Evolutionary conservation across 2,888 invertebrate genomes (phyloP).

Genomic region (Cerastis rubricosa): DNA sequence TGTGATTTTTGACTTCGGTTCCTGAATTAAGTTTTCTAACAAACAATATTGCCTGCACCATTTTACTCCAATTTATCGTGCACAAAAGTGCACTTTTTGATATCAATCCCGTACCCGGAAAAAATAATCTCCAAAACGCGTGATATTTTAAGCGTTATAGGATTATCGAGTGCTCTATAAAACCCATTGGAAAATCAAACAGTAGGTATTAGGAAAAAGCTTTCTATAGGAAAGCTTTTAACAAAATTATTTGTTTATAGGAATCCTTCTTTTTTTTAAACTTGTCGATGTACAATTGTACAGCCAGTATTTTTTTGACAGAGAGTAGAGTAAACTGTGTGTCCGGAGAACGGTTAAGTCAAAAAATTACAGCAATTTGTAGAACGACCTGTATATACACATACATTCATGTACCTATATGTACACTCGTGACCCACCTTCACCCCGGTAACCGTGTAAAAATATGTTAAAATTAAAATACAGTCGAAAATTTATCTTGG

Average conservation of each 20-base stretch:
- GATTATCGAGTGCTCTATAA: constrained; percentile 49
- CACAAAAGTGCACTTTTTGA: constrained; percentile 48
- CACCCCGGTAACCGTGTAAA: constrained; percentile 28
- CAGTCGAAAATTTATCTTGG: constrained; percentile 66
- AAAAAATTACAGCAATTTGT: constrained; percentile 29
- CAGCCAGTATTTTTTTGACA: constrained; percentile 20
- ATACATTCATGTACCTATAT: background rate
- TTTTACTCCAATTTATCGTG: constrained; percentile 21
- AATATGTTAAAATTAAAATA: constrained; percentile 56
- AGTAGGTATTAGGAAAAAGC: constrained; percentile 37
- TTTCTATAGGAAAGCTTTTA: constrained; percentile 51
- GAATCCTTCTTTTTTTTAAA: constrained; percentile 26
- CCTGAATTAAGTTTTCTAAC: constrained; percentile 5
- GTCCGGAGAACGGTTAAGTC: background rate
- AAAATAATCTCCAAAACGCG: constrained; percentile 47
- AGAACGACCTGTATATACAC: background rate
- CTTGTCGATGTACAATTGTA: constrained; percentile 21
- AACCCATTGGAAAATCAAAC: constrained; percentile 55
- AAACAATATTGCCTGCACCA: constrained; percentile 4
- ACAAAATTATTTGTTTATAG: constrained; percentile 50
- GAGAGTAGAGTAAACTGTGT: constrained; percentile 15
- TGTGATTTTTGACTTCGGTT: constrained; percentile 6
- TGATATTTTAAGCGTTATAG: constrained; percentile 54
- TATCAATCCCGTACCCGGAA: constrained; percentile 41
- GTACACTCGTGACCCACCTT: constrained; percentile 4